A percentile compares a stretch with the other conserved stretches of the same genome.
phyloP scores from a whole-genome alignment of 2,113 vertebrate species.

The Thomomys bottae region DNA sequence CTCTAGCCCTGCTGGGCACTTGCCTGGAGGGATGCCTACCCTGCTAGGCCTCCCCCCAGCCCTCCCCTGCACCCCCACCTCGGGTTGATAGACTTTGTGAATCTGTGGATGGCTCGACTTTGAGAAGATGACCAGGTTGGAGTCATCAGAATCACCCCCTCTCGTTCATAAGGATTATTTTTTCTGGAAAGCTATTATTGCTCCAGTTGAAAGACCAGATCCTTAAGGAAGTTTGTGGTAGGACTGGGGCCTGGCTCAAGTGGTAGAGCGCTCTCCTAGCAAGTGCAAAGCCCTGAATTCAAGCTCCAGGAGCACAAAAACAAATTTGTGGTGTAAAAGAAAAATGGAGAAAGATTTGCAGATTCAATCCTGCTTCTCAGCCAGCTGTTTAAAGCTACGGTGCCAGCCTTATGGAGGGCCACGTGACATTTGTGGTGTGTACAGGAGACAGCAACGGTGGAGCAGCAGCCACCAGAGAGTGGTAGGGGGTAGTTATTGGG shows the following conservation, averaged over 20 bases:
- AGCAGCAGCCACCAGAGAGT: not conserved
- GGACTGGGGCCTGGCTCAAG: too few species aligned
- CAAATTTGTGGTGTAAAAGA: slow-evolving; percentile 46
- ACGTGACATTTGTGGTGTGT: not conserved
- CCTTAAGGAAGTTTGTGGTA: too few species aligned
- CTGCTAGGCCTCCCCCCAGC: slow-evolving; percentile 32
- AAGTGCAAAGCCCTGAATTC: too few species aligned
- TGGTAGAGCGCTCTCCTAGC: too few species aligned
- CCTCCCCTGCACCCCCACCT: not conserved
- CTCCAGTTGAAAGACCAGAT: too few species aligned
- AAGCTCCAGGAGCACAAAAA: too few species aligned
- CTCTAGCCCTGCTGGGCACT: slow-evolving; percentile 64
- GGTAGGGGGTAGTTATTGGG: not conserved
- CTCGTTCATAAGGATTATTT: slow-evolving; percentile 62
- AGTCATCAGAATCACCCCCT: slow-evolving; percentile 74
- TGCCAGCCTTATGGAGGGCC: slow-evolving; percentile 16
- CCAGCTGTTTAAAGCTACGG: not conserved
- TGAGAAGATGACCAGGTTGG: slow-evolving; percentile 81
- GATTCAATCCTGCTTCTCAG: too few species aligned
- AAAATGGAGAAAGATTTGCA: slow-evolving; percentile 61
- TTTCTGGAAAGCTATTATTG: slow-evolving; percentile 56
- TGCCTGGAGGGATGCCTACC: slow-evolving; percentile 59
- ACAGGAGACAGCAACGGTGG: slow-evolving; percentile 31
- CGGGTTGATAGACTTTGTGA: slow-evolving; percentile 82
- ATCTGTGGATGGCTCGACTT: too few species aligned